Conservation (phyloP, 2,113 vertebrate species). For the Onychostruthus taczanowskii region DNA sequence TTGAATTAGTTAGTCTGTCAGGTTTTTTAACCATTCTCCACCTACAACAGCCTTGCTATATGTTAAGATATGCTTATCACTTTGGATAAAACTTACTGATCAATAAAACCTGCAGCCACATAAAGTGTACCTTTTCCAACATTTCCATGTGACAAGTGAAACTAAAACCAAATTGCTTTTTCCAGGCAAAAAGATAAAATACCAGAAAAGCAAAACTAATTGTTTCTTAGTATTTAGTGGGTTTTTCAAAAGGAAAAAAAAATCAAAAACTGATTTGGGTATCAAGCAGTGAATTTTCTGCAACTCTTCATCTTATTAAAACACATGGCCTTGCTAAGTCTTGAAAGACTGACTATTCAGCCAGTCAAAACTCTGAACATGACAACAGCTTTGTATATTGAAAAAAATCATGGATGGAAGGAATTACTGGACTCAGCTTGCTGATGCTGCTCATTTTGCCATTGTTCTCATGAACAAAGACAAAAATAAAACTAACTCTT, state of each 20-base stretch:
- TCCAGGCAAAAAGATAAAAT: background rate
- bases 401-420: background rate
- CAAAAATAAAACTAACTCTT: background rate
- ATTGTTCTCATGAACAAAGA: background rate
- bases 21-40: background rate
- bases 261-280: background rate
- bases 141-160: background rate
- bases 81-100: background rate
- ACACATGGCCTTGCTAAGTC: background rate
- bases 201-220: background rate
- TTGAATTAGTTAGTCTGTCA: background rate
- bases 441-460: background rate
- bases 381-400: background rate
- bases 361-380: background rate
- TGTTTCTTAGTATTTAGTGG: background rate
- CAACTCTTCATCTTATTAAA: background rate
- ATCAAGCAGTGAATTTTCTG: background rate
- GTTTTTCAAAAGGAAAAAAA: background rate
- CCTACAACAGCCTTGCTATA: background rate
- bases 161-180: slow-evolving; percentile 21
- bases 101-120: background rate
- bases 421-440: background rate
- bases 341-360: background rate
- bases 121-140: background rate
- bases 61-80: background rate